A percentile compares a stretch with the other conserved stretches of the same genome.
Conservation (phyloP, 2,113 vertebrate genomes). For the Epinephelus lanceolatus region DNA sequence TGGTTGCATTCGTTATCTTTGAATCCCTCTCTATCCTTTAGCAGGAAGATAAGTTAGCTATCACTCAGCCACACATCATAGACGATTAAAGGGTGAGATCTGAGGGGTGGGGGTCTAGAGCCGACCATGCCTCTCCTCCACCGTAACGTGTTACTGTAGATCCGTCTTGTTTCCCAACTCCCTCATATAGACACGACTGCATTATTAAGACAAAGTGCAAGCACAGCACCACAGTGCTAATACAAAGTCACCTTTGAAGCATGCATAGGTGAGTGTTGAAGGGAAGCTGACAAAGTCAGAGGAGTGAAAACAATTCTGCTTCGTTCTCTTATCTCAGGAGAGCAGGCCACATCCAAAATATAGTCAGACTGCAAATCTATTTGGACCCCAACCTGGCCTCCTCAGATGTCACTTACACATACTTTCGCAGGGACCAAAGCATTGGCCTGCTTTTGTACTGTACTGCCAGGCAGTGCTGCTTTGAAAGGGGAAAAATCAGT, state of each 20-base stretch:
- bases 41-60: conserved; percentile 50
- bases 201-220: conserved; percentile 65
- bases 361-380: conserved; percentile 30
- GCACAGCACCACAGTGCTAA: conserved; percentile 50
- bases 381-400: conserved; percentile 10
- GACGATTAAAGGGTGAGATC: conserved; percentile 44
- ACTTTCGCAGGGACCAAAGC: conserved; percentile 25
- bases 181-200: conserved; percentile 30
- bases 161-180: conserved; percentile 23
- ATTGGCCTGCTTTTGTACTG: conserved; percentile 4
- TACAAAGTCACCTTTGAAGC: conserved; percentile 66
- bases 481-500: neutral
- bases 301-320: conserved; percentile 48
- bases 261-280: conserved; percentile 41
- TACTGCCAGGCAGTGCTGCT: conserved; percentile 10
- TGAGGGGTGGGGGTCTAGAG: conserved; percentile 18
- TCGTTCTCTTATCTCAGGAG: conserved; percentile 50
- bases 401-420: conserved; percentile 30
- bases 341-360: conserved; percentile 34
- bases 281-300: conserved; percentile 52
- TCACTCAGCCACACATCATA: conserved; percentile 38
- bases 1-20: conserved; percentile 33
- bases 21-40: conserved; percentile 36
- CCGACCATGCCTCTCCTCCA: conserved; percentile 38
- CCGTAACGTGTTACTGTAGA: conserved; percentile 25